Evolutionary conservation across 2,797 vertebrate species (phyloP), one percentile per base, ranked within the genome.

Genomic region (Sylvilagus floridanus): DNA sequence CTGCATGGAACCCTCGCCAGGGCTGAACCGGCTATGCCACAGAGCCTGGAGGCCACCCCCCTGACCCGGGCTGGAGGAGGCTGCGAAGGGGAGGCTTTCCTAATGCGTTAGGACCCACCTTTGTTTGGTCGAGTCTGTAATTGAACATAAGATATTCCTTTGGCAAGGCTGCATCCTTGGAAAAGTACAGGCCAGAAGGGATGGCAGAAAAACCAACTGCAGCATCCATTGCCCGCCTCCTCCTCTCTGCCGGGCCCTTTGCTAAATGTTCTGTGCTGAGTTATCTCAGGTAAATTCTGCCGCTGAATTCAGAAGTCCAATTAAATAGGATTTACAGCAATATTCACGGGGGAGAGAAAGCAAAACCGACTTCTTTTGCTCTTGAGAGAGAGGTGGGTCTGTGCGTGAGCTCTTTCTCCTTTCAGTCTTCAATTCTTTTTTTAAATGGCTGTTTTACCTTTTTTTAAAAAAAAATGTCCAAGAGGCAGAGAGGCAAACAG

Each of bases 281-380:
- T 92, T 88, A 94, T 93, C 89, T 71, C 90, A 37, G 76, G 85
- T 92, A 21, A 86, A 86, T 92, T 88, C 93, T 68, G 26, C 82
- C 82, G 37, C 13, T 4, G 42, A 83, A 60, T 93, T 79, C 72
- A 68, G 84, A 92, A 84, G 75, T 75, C 79, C 88, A 83, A 68
- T 95, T 94, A 93, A 90, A 77, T 35, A 50, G 66, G 75, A 90
- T 96, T 97, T 96, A 97, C 35, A 86, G 6, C 81, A 63, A 65
- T 28, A 14, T 85, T 90, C 92, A 73, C 73, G 84, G 83, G 57
- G 4, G 57, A 78, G 26, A 66, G 68, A 92, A 92, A 57, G n/a
- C 60, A 72, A 77, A 91, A 19, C 4, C 22, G 37, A 52, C 54
- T 86, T 73, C 71, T 84, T 96, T 92, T 84, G 79, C 83, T 92